Evolutionary conservation across 1,140 invertebrate species (phyloP).

Genomic region (Ceratina japonica): DNA sequence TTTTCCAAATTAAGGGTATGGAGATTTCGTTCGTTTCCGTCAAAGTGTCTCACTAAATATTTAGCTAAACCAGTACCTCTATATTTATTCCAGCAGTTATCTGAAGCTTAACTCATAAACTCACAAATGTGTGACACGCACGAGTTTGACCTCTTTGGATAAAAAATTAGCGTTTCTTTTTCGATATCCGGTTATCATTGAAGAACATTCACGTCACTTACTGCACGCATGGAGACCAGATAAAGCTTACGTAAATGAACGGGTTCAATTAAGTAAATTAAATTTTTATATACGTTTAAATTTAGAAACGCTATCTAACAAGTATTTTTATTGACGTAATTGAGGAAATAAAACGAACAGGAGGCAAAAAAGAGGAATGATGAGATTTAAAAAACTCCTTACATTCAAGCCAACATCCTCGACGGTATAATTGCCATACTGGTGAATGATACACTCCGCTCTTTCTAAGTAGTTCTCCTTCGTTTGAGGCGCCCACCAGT

Average conservation of each 20-base stretch:
- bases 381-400: conserved; percentile 25
- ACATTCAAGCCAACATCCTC: conserved; percentile 74
- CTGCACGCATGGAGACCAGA: not conserved
- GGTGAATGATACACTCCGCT: conserved; percentile 82
- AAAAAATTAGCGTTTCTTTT: not conserved
- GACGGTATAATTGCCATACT: conserved; percentile 62
- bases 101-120: not conserved
- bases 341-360: not conserved
- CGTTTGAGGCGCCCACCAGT: conserved; percentile 78
- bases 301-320: conserved; percentile 34
- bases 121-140: not conserved
- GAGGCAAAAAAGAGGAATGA: not conserved
- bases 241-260: not conserved
- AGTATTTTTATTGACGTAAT: conserved; percentile 14
- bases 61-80: no score
- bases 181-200: conserved; percentile 8
- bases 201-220: not conserved
- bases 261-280: not conserved
- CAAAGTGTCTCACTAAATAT: not conserved
- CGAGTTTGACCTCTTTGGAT: conserved; percentile 16
- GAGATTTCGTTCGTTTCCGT: not conserved
- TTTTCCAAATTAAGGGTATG: not conserved
- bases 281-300: conserved; percentile 7
- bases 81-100: not conserved
- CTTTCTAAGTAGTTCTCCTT: conserved; percentile 52